Percentiles rank a stretch among this genome's conserved stretches.
These are phyloP conservation scores for Frankliniella fusca DNA, from an alignment of 2,888 invertebrate species.

Conservation along the genomic window DNA sequence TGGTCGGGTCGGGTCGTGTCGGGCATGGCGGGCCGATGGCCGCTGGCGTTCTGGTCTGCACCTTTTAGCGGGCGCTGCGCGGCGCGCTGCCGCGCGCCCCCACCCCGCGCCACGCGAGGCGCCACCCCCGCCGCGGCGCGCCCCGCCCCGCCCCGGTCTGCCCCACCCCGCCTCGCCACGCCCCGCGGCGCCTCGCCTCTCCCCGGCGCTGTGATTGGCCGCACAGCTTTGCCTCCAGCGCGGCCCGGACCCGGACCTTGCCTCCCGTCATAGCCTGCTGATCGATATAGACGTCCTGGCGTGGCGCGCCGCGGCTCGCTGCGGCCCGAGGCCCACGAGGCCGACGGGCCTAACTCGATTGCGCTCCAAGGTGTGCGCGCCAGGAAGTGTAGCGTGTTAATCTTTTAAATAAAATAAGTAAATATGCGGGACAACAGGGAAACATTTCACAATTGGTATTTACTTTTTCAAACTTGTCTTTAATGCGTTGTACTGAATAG, in stretches of 20 bases:
- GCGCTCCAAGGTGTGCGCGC: background rate
- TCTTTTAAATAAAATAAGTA: too few species aligned
- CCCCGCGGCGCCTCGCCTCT: background rate
- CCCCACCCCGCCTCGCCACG: background rate
- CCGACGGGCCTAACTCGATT: background rate
- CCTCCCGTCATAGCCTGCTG: background rate
- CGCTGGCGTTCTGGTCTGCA: background rate
- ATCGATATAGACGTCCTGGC: background rate
- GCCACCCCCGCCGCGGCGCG: background rate
- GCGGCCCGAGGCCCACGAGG: background rate
- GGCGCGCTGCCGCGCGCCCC: background rate
- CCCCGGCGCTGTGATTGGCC: slow-evolving; percentile 1
- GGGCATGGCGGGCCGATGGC: background rate
- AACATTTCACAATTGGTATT: too few species aligned
- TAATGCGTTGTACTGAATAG: background rate
- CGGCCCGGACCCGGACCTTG: background rate
- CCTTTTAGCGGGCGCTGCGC: background rate
- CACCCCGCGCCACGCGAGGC: background rate
- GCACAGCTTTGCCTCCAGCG: background rate
- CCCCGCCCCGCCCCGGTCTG: background rate
- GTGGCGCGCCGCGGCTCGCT: background rate
- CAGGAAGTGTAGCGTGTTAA: too few species aligned
- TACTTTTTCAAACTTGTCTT: too few species aligned
- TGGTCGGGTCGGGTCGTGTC: too few species aligned
- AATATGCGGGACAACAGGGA: too few species aligned